Evolutionary conservation across 2,888 invertebrate genomes (phyloP).

Genomic region (Harpalus rubripes): DNA sequence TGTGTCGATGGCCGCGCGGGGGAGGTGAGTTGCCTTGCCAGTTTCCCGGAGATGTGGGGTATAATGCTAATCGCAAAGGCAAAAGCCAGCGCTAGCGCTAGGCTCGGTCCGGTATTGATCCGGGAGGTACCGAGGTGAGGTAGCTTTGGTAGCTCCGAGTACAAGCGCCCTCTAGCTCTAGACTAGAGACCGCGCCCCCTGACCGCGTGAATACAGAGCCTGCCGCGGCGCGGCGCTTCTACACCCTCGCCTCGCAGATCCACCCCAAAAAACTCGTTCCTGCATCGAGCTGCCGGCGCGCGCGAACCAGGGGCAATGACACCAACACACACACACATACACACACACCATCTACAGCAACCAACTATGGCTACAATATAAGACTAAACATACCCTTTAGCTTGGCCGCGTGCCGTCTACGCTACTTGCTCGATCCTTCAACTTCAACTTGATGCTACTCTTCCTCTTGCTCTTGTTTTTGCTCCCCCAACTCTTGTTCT

Average conservation of each 20-base stretch:
- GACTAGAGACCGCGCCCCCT: slow-evolving; percentile 11
- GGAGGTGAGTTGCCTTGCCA: slow-evolving; percentile 31
- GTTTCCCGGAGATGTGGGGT: slow-evolving; percentile 63
- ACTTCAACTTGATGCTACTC: slow-evolving; percentile 10
- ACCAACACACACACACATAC: slow-evolving; percentile 8
- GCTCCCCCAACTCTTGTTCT: neutral
- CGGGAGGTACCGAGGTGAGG: slow-evolving; percentile 20
- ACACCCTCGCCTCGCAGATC: slow-evolving; percentile 34
- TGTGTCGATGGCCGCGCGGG: slow-evolving; percentile 8
- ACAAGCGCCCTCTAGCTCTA: slow-evolving; percentile 31
- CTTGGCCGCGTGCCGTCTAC: neutral
- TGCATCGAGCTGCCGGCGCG: slow-evolving; percentile 65
- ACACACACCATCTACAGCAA: neutral
- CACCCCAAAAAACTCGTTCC: slow-evolving; percentile 52
- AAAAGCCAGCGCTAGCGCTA: slow-evolving; percentile 74
- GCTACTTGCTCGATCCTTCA: too few species aligned
- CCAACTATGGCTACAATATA: neutral
- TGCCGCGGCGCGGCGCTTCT: slow-evolving; percentile 22
- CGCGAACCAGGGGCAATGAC: slow-evolving; percentile 61
- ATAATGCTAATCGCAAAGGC: slow-evolving; percentile 68
- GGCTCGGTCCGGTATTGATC: slow-evolving; percentile 76
- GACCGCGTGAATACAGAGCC: slow-evolving; percentile 34
- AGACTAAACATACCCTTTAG: slow-evolving; percentile 26
- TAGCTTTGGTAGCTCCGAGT: neutral
- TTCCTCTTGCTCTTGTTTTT: too few species aligned